Conservation (phyloP, 2,888 invertebrate genomes). For the Lymantria dispar region DNA sequence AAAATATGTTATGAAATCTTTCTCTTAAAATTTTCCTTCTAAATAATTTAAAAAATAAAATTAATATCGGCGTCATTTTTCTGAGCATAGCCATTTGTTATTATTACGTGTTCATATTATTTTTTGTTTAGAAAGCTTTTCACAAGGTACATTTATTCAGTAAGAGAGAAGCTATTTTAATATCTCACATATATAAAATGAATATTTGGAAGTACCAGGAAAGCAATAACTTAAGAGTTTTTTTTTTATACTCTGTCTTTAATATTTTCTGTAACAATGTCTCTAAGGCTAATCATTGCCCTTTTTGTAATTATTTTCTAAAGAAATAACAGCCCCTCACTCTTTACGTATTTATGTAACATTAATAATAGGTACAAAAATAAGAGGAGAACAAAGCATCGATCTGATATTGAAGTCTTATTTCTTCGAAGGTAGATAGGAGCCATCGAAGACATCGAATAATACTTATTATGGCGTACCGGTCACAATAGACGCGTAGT, state of each 20-base stretch:
- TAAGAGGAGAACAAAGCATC: constrained; percentile 42
- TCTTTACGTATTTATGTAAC: constrained; percentile 45
- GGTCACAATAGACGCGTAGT: constrained; percentile 40
- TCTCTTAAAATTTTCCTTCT: neutral
- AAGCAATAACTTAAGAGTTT: constrained; percentile 5
- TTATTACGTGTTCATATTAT: neutral
- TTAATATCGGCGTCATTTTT: too few species aligned
- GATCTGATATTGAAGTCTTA: constrained; percentile 51
- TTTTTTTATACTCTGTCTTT: constrained; percentile 11
- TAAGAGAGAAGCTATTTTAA: neutral
- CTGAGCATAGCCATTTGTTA: neutral
- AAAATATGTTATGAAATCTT: too few species aligned
- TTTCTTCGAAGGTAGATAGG: constrained; percentile 45
- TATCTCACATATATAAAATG: constrained; percentile 3
- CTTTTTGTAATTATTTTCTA: constrained; percentile 32
- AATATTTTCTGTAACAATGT: constrained; percentile 24
- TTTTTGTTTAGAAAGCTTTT: neutral
- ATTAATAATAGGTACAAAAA: constrained; percentile 50
- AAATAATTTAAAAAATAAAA: neutral
- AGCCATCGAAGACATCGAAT: constrained; percentile 59
- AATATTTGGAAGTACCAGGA: constrained; percentile 9
- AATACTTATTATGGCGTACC: constrained; percentile 57
- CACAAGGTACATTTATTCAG: neutral
- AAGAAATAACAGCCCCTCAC: constrained; percentile 19
- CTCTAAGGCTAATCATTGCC: constrained; percentile 29